Percentiles rank a stretch among this genome's conserved stretches.
These are phyloP conservation scores for Colostygia pectinataria DNA, from an alignment of 2,888 invertebrate species.

Conservation along the genomic window DNA sequence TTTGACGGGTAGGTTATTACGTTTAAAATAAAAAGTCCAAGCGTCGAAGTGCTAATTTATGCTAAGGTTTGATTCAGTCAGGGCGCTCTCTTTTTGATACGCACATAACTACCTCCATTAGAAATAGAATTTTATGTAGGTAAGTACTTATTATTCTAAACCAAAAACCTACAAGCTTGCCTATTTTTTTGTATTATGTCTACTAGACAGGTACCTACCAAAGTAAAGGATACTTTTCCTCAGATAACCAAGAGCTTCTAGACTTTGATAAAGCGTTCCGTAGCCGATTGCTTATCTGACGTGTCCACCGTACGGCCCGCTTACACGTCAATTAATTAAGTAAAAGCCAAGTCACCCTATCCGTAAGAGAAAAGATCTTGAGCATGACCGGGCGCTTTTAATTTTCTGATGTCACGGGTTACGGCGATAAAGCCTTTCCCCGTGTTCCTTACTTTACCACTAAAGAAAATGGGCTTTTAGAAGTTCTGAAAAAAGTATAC, in stretches of 20 bases:
- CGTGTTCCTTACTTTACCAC: slow-evolving; percentile 50
- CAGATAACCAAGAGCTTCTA: slow-evolving; percentile 13
- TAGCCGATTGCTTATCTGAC: slow-evolving; percentile 37
- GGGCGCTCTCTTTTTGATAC: no score
- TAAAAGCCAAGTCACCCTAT: slow-evolving; percentile 73
- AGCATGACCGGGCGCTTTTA: slow-evolving; percentile 75
- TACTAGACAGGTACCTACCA: no score
- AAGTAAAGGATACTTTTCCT: background rate
- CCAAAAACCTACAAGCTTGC: background rate
- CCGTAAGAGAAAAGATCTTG: slow-evolving; percentile 73
- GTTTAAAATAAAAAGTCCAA: no score
- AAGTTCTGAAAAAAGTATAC: slow-evolving; percentile 74
- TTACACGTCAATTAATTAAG: slow-evolving; percentile 74
- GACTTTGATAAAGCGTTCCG: slow-evolving; percentile 28
- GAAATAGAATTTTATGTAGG: no score
- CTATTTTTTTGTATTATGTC: no score
- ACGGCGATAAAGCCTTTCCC: slow-evolving; percentile 69
- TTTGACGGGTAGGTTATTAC: no score
- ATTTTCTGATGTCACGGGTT: slow-evolving; percentile 78
- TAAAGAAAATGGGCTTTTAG: slow-evolving; percentile 70
- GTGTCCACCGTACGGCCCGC: slow-evolving; percentile 42
- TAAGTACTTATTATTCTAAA: background rate
- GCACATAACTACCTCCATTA: no score
- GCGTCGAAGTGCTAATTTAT: no score
- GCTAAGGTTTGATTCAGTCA: no score